Conservation (phyloP, 1,140 invertebrate species). For the Apis dorsata region DNA sequence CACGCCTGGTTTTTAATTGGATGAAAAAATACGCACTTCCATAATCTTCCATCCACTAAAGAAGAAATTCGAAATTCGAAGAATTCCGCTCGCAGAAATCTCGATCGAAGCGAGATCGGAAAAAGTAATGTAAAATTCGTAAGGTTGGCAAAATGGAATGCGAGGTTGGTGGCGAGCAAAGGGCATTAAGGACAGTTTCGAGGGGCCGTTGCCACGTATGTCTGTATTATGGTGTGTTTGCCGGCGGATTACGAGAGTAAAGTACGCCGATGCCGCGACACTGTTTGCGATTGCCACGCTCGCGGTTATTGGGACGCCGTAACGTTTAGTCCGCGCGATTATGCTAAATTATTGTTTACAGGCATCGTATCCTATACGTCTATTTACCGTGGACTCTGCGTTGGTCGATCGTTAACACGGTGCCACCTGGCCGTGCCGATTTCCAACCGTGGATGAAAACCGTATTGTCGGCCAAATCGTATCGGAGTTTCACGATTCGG, state of each 20-base stretch:
- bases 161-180: background rate
- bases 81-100: too few species aligned
- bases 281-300: conserved; percentile 66
- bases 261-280: conserved; percentile 62
- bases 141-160: too few species aligned
- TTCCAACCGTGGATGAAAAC: background rate
- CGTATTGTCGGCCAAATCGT: background rate
- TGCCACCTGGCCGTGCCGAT: too few species aligned
- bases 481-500: background rate
- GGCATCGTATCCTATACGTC: conserved; percentile 55
- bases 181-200: conserved; percentile 58
- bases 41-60: too few species aligned
- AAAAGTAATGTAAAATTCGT: too few species aligned
- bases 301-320: conserved; percentile 64
- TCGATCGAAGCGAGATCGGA: too few species aligned
- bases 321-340: conserved; percentile 66
- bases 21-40: too few species aligned
- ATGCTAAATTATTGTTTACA: conserved; percentile 70
- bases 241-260: conserved; percentile 72
- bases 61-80: too few species aligned
- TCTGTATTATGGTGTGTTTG: conserved; percentile 74
- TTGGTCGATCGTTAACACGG: conserved; percentile 18
- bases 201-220: conserved; percentile 67
- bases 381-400: conserved; percentile 47
- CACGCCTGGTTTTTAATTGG: too few species aligned